Conservation (phyloP, 2,113 vertebrate species). For the Odobenus rosmarus region DNA sequence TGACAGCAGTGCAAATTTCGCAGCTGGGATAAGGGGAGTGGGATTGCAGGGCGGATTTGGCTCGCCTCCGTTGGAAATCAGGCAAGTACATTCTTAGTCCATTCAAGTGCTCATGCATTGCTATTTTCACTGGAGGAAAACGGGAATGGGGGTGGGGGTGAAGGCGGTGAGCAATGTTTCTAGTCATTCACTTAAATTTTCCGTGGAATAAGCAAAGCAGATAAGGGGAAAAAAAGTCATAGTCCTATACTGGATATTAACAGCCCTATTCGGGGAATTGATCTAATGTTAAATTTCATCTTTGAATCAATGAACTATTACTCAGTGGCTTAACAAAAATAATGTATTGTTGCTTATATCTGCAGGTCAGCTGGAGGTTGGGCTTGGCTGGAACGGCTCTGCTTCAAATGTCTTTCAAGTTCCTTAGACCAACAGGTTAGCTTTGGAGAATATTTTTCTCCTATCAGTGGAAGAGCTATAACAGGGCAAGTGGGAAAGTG, state of each 20-base stretch:
- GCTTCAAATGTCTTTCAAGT: neutral
- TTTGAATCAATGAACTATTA: neutral
- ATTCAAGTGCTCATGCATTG: neutral
- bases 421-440: neutral
- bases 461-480: neutral
- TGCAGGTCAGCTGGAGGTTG: neutral
- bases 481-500: neutral
- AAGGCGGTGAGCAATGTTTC: neutral
- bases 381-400: neutral
- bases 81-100: neutral
- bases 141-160: neutral
- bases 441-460: neutral
- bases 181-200: slow-evolving; percentile 32
- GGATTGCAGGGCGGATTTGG: neutral
- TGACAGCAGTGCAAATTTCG: neutral
- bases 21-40: neutral
- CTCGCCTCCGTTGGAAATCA: neutral
- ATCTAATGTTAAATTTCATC: neutral
- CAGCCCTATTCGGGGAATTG: neutral
- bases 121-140: neutral
- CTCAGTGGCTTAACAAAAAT: neutral
- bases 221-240: neutral
- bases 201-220: neutral
- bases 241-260: neutral
- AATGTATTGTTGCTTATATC: neutral